phyloP scores from a whole-genome alignment of 1,140 invertebrate genomes.

The Schlechtendalia chinensis region DNA sequence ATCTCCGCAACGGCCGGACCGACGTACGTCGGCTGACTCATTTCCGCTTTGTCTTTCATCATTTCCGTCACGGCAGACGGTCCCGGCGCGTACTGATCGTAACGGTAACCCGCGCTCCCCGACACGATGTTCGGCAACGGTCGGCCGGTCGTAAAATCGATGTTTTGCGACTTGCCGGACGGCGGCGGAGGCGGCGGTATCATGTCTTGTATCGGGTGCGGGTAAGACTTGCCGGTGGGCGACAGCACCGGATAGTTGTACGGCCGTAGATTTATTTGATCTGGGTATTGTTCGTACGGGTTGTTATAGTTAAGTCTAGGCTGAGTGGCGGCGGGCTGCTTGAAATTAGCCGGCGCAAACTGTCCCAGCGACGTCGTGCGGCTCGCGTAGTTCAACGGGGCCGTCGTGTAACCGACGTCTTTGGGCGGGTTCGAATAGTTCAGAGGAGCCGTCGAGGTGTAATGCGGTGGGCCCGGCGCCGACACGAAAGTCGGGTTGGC shows the following conservation, averaged over 20 bases:
- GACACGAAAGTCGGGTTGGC: conserved; percentile 30
- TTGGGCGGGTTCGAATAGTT: conserved; percentile 42
- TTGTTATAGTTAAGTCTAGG: conserved; percentile 39
- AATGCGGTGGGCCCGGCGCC: conserved; percentile 34
- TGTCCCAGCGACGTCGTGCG: conserved; percentile 10
- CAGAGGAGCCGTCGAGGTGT: conserved; percentile 36
- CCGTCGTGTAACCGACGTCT: conserved; percentile 26
- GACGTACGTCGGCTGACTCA: conserved; percentile 31
- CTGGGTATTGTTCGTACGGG: conserved; percentile 41
- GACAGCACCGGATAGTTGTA: conserved; percentile 35
- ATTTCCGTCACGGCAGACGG: conserved; percentile 37
- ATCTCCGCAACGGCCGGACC: conserved; percentile 31
- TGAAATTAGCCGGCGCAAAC: conserved; percentile 36
- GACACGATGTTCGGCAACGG: conserved; percentile 31
- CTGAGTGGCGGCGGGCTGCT: conserved; percentile 24
- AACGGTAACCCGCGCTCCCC: conserved; percentile 9
- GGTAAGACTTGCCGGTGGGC: conserved; percentile 16
- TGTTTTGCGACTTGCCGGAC: conserved; percentile 29
- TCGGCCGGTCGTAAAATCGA: conserved; percentile 40
- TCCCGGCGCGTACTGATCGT: conserved; percentile 24
- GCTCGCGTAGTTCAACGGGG: conserved; percentile 42
- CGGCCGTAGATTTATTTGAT: conserved; percentile 42
- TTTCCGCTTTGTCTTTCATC: conserved; percentile 41
- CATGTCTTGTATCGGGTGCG: conserved; percentile 44
- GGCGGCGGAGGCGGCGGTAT: too few relatives aligned